Base-by-base conservation (phyloP, 2,113 vertebrate species). In the Oriolus oriolus region DNA sequence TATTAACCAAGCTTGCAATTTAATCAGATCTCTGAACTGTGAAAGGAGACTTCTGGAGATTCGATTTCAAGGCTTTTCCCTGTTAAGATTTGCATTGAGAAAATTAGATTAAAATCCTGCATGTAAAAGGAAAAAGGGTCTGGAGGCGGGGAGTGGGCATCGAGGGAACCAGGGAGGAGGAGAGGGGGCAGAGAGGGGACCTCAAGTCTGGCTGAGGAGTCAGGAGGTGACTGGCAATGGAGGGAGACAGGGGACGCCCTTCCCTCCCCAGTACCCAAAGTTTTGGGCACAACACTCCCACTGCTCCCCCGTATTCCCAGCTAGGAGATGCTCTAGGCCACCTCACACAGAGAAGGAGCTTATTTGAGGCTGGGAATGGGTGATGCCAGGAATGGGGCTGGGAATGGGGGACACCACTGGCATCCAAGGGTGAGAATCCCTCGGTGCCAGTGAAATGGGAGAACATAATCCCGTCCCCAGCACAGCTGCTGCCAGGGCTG, bases 1-100 rank as follows among this genome's bases (percentile, higher is more conserved):
- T 91, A 94, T 92, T 94, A 96, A 96, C 95, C 93, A 91, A 91
- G 95, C 96, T 93, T 87, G 95, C 96, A 93, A 95, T 95, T 95
- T 95, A 95, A 97, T 97, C 96, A 96, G 78, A 88, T 76, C 95
- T 92, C 93, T 96, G 84, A 95, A 95, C 95, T 97, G 96, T 96
- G 96, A 95, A 96, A 89, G 95, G 93, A 95, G 94, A 78, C 94
- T 94, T 93, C 94, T 93, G 94, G 39, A 90, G 94, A 95, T 95
- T 94, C 52, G 79, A 95, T 96, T 95, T 95, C 96, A 90, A 89
- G 96, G 93, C 54, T 95, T 95, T 63, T 65, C 93, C 87, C 93
- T 49, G 68, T 90, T 91, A 95, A 94, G 89, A 93, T 96, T 96
- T 97, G 94, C 95, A 79, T 93, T 89, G 93, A 90, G 96, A 93